A percentile compares a stretch with the other conserved stretches of the same genome.
These are phyloP conservation scores for Montipora efflorescens DNA, from an alignment of 64 coral and sea anemone genomes.

Conservation along the genomic window DNA sequence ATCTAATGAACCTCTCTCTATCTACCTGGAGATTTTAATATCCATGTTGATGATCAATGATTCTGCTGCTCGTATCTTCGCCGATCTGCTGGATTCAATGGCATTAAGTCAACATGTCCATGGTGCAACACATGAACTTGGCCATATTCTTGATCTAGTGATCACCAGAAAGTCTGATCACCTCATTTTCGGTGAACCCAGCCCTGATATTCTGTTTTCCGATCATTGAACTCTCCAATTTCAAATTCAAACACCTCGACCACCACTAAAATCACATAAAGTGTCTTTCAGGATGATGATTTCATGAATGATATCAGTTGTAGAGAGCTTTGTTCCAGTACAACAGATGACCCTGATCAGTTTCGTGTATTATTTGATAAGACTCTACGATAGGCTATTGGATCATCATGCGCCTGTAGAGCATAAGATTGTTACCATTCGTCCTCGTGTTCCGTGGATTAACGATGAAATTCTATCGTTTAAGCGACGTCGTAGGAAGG, in stretches of 20 bases:
- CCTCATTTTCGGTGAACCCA: too few species aligned
- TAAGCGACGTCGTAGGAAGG: neutral
- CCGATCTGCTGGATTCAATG: neutral
- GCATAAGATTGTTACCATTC: neutral
- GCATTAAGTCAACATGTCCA: neutral
- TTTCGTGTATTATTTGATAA: neutral
- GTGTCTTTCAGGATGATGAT: too few species aligned
- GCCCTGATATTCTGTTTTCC: too few species aligned
- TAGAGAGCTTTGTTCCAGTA: neutral
- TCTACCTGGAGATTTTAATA: slow-evolving; percentile 9
- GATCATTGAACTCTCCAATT: too few species aligned
- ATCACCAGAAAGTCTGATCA: neutral
- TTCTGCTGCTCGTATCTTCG: neutral
- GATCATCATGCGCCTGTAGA: neutral
- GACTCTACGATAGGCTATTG: neutral
- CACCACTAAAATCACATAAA: too few species aligned
- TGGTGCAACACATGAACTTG: neutral
- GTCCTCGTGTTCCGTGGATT: neutral
- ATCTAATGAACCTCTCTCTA: too few species aligned
- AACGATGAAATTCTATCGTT: neutral
- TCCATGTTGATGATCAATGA: neutral
- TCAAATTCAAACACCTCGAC: too few species aligned
- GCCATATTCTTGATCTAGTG: slow-evolving; percentile 9
- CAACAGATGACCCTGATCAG: neutral
- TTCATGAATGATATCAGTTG: neutral